Evolutionary conservation across 2,113 vertebrate genomes (phyloP), one percentile per base, ranked within the genome.

Genomic region (Scytalopus superciliaris): DNA sequence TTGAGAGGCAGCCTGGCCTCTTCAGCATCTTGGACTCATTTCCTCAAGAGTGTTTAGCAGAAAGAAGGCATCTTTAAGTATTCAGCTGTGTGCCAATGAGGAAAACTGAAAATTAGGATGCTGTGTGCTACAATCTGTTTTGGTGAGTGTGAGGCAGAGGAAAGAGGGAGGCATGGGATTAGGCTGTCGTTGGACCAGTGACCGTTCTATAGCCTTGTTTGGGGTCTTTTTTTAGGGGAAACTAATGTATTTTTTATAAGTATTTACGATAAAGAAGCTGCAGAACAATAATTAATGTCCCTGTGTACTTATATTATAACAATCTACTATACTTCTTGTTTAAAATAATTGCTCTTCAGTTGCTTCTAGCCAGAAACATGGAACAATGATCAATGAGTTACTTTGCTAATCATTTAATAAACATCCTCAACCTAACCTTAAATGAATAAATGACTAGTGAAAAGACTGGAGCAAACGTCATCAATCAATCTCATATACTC

Each of bases 381-480:
- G 77, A 93, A 84, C 42, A 64, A 55, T 68, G 87, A 92, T 94
- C 96, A 88, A 89, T 90, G 75, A 73, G 87, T 93, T 94, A 33
- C 50, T 95, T 96, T 92, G 35, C 84, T 88, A 95, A 95, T 94
- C 86, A 91, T 94, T 95, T 96, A 92, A 95, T 91, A 94, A 97
- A 84, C 85, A 73, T 96, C 89, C 53, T 92, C 76, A 91, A 69
- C 53, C 28, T 93, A 91, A 76, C 50, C 35, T 90, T 86, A 95
- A 97, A 96, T 92, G 33, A 97, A 94, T 96, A 94, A 97, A 94
- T 90, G 93, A 93, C 92, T 97, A 90, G 81, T 90, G 93, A 94
- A 96, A 96, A 86, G 86, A 94, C 87, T 95, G 94, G 90, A 96
- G 90, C 86, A 90, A 97, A 94, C 91, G 92, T 93, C 92, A 97